phyloP scores from a whole-genome alignment of 2,113 vertebrate species.

The Orcinus orca region DNA sequence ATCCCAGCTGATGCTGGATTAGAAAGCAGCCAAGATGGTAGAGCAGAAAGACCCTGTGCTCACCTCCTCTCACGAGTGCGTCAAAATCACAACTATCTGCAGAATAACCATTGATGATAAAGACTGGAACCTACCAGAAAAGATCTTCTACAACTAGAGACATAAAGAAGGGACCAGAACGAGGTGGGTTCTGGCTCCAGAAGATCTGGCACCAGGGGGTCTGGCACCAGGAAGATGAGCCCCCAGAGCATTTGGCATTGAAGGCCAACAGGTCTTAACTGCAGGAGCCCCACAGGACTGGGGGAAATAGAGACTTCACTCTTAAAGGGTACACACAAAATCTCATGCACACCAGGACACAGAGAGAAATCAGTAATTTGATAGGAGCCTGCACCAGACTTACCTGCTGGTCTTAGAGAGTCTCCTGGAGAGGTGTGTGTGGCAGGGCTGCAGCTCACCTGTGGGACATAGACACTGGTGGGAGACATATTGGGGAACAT shows the following conservation, averaged over 20 bases:
- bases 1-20: background rate
- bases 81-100: background rate
- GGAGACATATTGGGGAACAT: background rate
- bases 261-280: background rate
- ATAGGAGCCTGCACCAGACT: too few relatives aligned
- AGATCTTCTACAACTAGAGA: background rate
- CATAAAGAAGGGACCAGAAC: background rate
- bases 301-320: background rate
- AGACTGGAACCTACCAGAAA: background rate
- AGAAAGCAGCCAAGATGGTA: background rate
- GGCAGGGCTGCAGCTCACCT: background rate
- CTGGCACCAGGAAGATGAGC: background rate
- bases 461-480: background rate
- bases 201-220: background rate
- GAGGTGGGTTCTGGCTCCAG: too few relatives aligned
- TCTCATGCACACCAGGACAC: background rate
- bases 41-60: background rate
- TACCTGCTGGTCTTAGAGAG: background rate
- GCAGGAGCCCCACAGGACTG: background rate
- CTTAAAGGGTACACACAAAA: background rate
- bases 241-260: background rate
- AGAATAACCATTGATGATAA: background rate
- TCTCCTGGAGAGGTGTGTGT: background rate
- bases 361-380: background rate
- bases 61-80: background rate